Percentiles rank a stretch among this genome's conserved stretches.
Conservation (phyloP, 30 jellyfish, hydroid and myxozoan species). For the Aurelia aurita region DNA sequence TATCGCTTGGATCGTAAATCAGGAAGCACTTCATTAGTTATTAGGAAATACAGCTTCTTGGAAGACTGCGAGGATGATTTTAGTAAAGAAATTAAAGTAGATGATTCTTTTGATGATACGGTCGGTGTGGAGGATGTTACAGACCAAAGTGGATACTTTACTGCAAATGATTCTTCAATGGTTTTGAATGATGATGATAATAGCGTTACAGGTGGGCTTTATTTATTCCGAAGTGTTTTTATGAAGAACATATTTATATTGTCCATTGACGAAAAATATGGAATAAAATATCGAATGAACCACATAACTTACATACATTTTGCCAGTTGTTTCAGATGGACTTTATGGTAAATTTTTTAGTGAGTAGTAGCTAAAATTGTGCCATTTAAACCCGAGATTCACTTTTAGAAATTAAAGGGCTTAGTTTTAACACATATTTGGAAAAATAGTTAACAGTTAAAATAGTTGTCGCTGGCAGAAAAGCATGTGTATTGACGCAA, state of each 20-base stretch:
- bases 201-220: background rate
- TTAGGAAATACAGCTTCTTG: slow-evolving; percentile 69
- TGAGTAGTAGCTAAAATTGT: too few species aligned
- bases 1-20: slow-evolving; percentile 66
- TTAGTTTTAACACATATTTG: too few species aligned
- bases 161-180: background rate
- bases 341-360: too few species aligned
- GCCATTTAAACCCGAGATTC: too few species aligned
- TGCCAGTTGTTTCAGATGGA: too few species aligned
- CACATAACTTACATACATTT: too few species aligned
- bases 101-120: slow-evolving; percentile 9
- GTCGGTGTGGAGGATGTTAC: background rate
- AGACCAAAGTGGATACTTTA: background rate
- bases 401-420: too few species aligned
- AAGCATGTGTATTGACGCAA: too few species aligned
- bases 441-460: too few species aligned
- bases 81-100: slow-evolving; percentile 7
- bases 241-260: background rate
- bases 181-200: background rate
- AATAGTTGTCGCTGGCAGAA: too few species aligned
- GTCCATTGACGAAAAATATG: too few species aligned
- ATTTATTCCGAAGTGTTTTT: background rate
- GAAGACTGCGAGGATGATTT: slow-evolving; percentile 18
- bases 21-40: slow-evolving; percentile 38
- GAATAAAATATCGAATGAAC: too few species aligned